A percentile compares a stretch with the other conserved stretches of the same genome.
These are phyloP conservation scores for Latrodectus elegans DNA, from an alignment of 2,888 invertebrate genomes.

Conservation along the genomic window DNA sequence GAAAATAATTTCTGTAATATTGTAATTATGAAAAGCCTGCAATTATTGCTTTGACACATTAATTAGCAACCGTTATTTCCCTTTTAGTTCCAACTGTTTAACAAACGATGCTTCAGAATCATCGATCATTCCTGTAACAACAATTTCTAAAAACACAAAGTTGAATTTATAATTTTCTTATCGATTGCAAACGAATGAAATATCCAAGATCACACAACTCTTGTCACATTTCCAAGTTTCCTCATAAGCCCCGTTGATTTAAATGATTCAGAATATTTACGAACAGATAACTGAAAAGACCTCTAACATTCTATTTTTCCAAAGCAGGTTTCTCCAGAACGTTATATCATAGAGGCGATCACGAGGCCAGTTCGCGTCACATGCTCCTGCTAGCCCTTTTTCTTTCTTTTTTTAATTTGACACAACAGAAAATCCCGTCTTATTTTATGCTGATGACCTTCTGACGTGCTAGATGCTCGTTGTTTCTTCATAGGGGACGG, in stretches of 20 bases:
- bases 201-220: not conserved
- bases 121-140: not conserved
- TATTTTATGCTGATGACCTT: no score
- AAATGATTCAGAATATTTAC: not conserved
- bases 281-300: not conserved
- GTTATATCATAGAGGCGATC: constrained; percentile 17
- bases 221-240: not conserved
- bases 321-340: not conserved
- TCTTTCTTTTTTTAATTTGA: no score
- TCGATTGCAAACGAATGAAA: not conserved
- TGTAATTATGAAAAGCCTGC: no score
- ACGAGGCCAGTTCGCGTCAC: constrained; percentile 29
- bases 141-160: not conserved
- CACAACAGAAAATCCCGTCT: no score
- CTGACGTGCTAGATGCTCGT: no score
- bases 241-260: not conserved
- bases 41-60: no score
- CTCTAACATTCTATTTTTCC: not conserved
- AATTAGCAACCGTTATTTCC: no score
- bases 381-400: not conserved
- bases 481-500: no score
- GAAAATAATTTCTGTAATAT: no score
- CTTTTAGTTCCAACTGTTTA: not conserved
- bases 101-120: not conserved
- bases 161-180: not conserved